These are phyloP conservation scores for Hymenopus coronatus DNA, from an alignment of 2,888 invertebrate species.

Conservation along the genomic window DNA sequence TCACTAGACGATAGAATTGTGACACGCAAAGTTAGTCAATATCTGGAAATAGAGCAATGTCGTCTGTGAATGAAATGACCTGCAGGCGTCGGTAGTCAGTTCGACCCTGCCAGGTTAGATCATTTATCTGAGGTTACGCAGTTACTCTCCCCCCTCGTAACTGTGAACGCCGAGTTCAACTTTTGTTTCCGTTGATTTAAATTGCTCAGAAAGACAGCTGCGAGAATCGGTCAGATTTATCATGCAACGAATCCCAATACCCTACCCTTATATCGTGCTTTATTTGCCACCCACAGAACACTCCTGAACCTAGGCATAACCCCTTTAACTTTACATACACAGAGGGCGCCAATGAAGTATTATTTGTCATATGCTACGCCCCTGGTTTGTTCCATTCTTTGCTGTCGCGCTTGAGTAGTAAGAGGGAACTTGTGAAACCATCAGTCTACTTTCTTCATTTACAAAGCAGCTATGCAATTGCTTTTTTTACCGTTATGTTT, in stretches of 20 bases:
- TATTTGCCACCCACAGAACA: neutral
- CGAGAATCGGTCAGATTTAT: slow-evolving; percentile 32
- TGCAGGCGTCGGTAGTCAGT: neutral
- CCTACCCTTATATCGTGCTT: neutral
- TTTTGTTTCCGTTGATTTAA: slow-evolving; percentile 24
- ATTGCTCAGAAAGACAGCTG: slow-evolving; percentile 18
- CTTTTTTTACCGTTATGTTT: too few relatives aligned
- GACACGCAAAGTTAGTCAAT: too few relatives aligned
- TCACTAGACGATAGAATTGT: too few relatives aligned
- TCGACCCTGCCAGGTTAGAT: neutral
- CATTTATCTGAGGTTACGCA: slow-evolving; percentile 2
- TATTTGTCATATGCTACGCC: neutral
- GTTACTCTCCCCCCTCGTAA: neutral
- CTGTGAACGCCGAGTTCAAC: neutral
- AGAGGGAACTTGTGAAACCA: neutral
- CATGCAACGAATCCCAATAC: neutral
- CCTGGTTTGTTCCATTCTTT: neutral
- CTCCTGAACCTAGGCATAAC: neutral
- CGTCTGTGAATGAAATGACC: neutral
- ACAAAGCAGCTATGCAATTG: too few relatives aligned
- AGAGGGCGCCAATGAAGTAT: neutral
- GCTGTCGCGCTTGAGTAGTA: neutral
- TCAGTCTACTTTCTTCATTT: neutral
- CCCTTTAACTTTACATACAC: neutral
- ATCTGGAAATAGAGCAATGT: too few relatives aligned